Percentiles rank a stretch among this genome's conserved stretches.
Evolutionary conservation across 1,140 invertebrate species (phyloP).

Genomic region (Elysia chlorotica): DNA sequence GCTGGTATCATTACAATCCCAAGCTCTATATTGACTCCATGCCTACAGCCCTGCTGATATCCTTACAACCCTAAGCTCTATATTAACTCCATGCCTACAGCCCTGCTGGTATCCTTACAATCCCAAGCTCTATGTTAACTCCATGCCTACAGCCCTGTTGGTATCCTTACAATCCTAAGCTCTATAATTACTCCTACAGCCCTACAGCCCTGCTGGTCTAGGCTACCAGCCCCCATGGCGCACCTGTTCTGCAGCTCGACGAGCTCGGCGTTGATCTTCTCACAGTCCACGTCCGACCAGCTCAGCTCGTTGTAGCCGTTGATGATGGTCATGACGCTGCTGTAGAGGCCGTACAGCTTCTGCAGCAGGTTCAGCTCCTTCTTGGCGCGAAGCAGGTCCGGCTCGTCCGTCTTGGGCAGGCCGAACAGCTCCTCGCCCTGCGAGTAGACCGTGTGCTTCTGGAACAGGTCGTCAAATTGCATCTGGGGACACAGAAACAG

Average conservation of each 20-base stretch:
- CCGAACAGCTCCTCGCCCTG: conserved; percentile 93
- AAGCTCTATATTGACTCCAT: too few species aligned
- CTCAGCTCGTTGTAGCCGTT: conserved; percentile 95
- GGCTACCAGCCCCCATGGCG: too few species aligned
- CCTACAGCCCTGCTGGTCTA: too few species aligned
- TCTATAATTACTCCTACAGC: too few species aligned
- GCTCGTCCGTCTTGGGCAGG: conserved; percentile 85
- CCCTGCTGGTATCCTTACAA: too few species aligned
- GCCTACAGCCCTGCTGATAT: too few species aligned
- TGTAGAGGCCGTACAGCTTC: conserved; percentile 93
- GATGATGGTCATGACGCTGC: conserved; percentile 92
- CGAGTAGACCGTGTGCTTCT: conserved; percentile 86
- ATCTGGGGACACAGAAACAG: conserved; percentile 65
- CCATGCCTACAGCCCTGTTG: too few species aligned
- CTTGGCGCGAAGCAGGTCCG: conserved; percentile 84
- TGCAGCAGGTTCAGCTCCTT: conserved; percentile 92
- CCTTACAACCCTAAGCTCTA: too few species aligned
- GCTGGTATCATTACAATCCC: too few species aligned
- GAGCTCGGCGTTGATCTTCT: conserved; percentile 94
- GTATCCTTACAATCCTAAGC: too few species aligned
- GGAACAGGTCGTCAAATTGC: conserved; percentile 92
- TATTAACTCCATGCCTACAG: too few species aligned
- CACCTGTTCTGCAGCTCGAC: conserved; percentile 94
- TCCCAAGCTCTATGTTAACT: too few species aligned
- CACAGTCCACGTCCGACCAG: conserved; percentile 94